A percentile compares a stretch with the other conserved stretches of the same genome.
Evolutionary conservation across 2,113 vertebrate genomes (phyloP).

Genomic region (Hemiprocne comata): DNA sequence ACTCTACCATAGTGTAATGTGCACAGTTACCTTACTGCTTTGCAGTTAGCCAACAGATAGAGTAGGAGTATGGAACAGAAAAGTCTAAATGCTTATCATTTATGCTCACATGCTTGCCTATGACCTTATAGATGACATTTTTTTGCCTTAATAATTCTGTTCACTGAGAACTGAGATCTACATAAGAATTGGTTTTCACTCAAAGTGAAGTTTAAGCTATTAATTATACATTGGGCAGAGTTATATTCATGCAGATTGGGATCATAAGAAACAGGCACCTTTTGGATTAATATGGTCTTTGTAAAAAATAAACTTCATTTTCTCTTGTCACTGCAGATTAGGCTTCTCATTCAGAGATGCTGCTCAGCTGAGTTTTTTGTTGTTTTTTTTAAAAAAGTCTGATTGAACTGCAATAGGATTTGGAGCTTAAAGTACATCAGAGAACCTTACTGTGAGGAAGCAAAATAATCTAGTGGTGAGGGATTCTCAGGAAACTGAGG

Average conservation of each 20-base stretch:
- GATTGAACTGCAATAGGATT: background rate
- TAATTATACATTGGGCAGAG: constrained; percentile 31
- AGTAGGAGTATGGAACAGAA: background rate
- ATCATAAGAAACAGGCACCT: constrained; percentile 17
- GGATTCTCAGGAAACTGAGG: background rate
- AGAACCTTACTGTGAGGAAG: background rate
- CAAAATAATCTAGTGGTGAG: background rate
- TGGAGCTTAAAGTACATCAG: background rate
- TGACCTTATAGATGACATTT: constrained; percentile 38
- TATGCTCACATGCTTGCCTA: background rate
- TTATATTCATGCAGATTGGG: constrained; percentile 11
- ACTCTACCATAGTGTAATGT: background rate
- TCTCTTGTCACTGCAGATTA: constrained; percentile 21
- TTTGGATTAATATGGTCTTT: background rate
- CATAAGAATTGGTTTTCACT: constrained; percentile 38
- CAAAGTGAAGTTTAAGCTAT: constrained; percentile 35
- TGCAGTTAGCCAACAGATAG: background rate
- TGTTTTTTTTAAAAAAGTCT: background rate
- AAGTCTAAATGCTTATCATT: constrained; percentile 10
- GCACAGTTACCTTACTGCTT: background rate
- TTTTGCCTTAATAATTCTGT: constrained; percentile 40
- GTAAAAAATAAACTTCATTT: constrained; percentile 48
- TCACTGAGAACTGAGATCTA: constrained; percentile 7
- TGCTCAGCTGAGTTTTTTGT: background rate
- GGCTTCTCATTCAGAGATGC: background rate